Evolutionary conservation across 2,888 invertebrate genomes (phyloP).

Genomic region (Trichacis sp.): DNA sequence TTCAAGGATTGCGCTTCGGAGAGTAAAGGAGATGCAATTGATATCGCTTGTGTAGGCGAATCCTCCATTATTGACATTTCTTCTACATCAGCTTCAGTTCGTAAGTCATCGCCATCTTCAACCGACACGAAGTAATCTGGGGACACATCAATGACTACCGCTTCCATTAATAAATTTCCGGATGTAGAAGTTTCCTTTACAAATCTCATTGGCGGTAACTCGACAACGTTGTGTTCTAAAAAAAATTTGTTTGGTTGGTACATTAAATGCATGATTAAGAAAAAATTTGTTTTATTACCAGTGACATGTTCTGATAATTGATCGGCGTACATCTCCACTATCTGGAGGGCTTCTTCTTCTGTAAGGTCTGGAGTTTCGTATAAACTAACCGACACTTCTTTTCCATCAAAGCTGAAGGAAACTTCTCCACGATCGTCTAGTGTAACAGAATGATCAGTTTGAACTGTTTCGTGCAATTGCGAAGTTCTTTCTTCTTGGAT

Average conservation of each 20-base stretch:
- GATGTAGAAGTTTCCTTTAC: slow-evolving; percentile 91
- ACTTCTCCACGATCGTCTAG: slow-evolving; percentile 87
- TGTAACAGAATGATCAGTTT: slow-evolving; percentile 78
- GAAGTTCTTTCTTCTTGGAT: slow-evolving; percentile 92
- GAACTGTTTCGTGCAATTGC: slow-evolving; percentile 86
- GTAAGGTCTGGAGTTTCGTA: slow-evolving; percentile 94
- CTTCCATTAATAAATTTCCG: slow-evolving; percentile 90
- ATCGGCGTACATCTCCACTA: slow-evolving; percentile 94
- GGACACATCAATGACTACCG: slow-evolving; percentile 89
- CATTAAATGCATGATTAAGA: neutral
- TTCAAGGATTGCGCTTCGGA: slow-evolving; percentile 57
- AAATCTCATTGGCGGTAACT: slow-evolving; percentile 87
- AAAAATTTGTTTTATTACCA: slow-evolving; percentile 69
- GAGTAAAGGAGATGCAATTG: slow-evolving; percentile 48
- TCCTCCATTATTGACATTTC: slow-evolving; percentile 87
- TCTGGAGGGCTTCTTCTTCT: slow-evolving; percentile 91
- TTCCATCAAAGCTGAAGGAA: slow-evolving; percentile 91
- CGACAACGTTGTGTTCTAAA: slow-evolving; percentile 85
- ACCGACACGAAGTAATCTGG: slow-evolving; percentile 85
- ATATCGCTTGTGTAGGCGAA: slow-evolving; percentile 70
- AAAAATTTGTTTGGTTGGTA: slow-evolving; percentile 21
- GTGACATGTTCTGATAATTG: slow-evolving; percentile 89
- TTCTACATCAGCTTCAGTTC: slow-evolving; percentile 89
- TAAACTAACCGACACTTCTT: slow-evolving; percentile 90
- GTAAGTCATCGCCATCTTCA: slow-evolving; percentile 85